phyloP scores from a whole-genome alignment of 2,797 vertebrate species.

The Hyperoplus lanceolatus region DNA sequence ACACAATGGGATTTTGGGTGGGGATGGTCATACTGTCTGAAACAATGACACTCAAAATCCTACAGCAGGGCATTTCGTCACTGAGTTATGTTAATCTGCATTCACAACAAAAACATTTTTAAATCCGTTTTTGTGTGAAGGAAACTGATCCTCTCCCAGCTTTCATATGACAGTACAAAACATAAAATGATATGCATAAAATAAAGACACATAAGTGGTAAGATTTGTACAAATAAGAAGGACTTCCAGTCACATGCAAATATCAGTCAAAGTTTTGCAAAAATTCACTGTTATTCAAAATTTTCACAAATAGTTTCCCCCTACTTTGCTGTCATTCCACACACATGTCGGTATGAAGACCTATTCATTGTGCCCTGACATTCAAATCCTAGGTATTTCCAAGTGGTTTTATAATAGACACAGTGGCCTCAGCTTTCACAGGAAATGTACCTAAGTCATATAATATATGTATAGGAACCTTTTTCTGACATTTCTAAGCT shows the following conservation, averaged over 20 bases:
- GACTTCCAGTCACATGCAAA: neutral
- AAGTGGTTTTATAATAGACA: slow-evolving; percentile 11
- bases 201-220: neutral
- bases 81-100: neutral
- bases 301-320: neutral
- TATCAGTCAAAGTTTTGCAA: neutral
- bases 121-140: too few species aligned
- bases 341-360: neutral
- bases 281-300: neutral
- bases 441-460: slow-evolving; percentile 22
- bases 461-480: slow-evolving; percentile 4
- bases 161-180: neutral
- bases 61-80: neutral
- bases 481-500: slow-evolving; percentile 31
- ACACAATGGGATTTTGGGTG: neutral
- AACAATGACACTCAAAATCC: neutral
- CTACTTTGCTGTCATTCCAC: neutral
- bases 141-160: neutral
- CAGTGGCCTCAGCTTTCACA: neutral
- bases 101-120: neutral
- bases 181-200: neutral
- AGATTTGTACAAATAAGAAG: neutral
- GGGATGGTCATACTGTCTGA: slow-evolving; percentile 4
- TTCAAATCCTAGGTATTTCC: slow-evolving; percentile 25
- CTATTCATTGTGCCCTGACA: slow-evolving; percentile 1